Base-by-base conservation (phyloP, 2,797 vertebrate species). In the Cichlasoma orientale region DNA sequence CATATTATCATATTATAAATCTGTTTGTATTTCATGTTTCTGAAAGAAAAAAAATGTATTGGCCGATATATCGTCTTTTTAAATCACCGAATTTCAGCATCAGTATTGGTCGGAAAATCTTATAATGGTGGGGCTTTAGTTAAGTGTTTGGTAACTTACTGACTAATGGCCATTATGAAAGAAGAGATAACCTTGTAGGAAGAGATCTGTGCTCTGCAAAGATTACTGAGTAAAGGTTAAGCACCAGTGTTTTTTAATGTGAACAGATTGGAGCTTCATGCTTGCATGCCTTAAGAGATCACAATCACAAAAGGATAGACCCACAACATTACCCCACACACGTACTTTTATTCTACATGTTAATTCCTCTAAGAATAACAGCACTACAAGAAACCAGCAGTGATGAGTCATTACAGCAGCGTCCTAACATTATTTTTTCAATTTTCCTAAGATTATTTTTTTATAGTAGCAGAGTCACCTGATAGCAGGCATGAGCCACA, bases 201-300 rank as follows among this genome's bases (percentile, higher is more conserved):
- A 59, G 10, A 83, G 38, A 33, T 27, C 14, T 54, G 14, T 29
- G 18, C 63, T 80, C 41, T 55, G 14, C 31, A 56, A 38, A 77
- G 72, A 80, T 72, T 77, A 69, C 58, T 16, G 59, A 31, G 27
- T 53, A 57, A 82, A 84, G 75, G 78, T 82, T 56, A 79, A 68
- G 56, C 61, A 38, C 18, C 7, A 18, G 11, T 11, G n/a, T 80
- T 72, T 72, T 44, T 47, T 47, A 79, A 52, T 54, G 53, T 25
- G 52, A 88, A 86, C 81, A 86, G 76, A 54, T 75, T 80, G 50
- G 16, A 56, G 78, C 29, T 57, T 74, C 44, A 77, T 73, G 77
- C 82, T 70, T 23, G 58, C 53, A 53, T 75, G 55, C 55, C 31
- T 86, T 66, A 31, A 82, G 56, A 83, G 56, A 78, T 78, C 3